Evolutionary conservation across 2,888 invertebrate genomes (phyloP).

Genomic region (Idaea biselata): DNA sequence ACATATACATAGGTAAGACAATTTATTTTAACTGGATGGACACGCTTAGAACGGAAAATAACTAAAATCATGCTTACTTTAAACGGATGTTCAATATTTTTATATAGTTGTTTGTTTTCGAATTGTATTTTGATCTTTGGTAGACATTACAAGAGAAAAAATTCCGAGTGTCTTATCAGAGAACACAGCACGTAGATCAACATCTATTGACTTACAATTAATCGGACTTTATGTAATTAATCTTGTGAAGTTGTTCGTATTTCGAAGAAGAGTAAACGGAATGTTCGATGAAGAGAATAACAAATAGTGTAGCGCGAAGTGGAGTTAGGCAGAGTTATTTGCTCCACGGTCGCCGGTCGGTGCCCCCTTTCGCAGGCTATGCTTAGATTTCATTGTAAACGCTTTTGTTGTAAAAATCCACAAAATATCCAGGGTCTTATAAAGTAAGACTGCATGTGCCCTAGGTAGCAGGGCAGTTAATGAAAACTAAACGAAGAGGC

Average conservation of each 20-base stretch:
- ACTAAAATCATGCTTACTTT: not conserved
- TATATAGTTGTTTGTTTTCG: not conserved
- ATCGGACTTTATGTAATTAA: constrained; percentile 21
- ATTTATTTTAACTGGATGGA: not conserved
- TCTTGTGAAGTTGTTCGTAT: constrained; percentile 23
- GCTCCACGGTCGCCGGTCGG: constrained; percentile 39
- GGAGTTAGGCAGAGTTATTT: constrained; percentile 46
- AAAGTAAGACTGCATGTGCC: no score
- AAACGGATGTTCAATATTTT: not conserved
- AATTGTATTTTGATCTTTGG: not conserved
- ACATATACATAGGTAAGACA: constrained; percentile 13
- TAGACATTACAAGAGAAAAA: not conserved
- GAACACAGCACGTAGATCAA: not conserved
- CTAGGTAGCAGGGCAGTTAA: no score
- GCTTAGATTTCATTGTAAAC: constrained; percentile 22
- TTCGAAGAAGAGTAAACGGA: constrained; percentile 35
- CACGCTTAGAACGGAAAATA: not conserved
- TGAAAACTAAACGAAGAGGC: no score
- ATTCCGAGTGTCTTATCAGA: not conserved
- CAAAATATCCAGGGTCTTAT: constrained; percentile 2
- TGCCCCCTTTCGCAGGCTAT: constrained; percentile 24
- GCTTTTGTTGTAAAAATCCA: constrained; percentile 17
- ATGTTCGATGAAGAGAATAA: constrained; percentile 46
- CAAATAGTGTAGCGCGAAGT: constrained; percentile 52
- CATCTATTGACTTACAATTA: constrained; percentile 13